Conservation (phyloP, 2,113 vertebrate species). For the Rhabdornis inornatus region DNA sequence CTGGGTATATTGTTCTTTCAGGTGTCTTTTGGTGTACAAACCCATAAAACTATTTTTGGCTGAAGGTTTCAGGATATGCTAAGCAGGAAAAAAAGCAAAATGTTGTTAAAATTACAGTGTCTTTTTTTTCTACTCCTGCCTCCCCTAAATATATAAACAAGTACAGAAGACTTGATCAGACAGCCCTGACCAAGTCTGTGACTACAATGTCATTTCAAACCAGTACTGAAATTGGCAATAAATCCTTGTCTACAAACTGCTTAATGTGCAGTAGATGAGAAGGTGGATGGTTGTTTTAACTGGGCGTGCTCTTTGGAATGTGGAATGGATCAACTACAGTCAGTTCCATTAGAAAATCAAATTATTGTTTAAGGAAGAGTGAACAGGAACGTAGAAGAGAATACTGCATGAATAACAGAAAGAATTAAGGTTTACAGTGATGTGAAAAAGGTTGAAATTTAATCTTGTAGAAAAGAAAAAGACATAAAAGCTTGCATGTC, state of each 20-base stretch:
- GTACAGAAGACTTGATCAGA: not conserved
- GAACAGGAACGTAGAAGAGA: not conserved
- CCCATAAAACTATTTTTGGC: not conserved
- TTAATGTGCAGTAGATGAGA: not conserved
- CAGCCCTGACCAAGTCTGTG: not conserved
- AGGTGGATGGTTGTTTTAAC: not conserved
- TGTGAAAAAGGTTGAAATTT: not conserved
- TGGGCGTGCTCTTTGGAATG: not conserved
- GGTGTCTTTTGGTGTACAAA: not conserved
- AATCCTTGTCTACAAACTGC: not conserved
- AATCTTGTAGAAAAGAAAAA: not conserved
- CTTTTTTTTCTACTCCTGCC: not conserved
- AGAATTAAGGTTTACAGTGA: not conserved
- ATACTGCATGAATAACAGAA: not conserved
- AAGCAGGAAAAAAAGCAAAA: not conserved
- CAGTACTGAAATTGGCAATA: not conserved
- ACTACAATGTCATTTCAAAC: not conserved
- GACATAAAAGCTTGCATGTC: not conserved
- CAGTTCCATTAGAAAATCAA: not conserved
- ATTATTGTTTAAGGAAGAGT: not conserved
- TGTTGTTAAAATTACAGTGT: not conserved
- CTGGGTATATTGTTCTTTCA: not conserved
- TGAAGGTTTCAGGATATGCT: not conserved
- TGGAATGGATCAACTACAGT: not conserved
- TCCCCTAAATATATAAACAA: not conserved